These are phyloP conservation scores for Euzetes globulus DNA, from an alignment of 2,888 invertebrate genomes.

Conservation along the genomic window DNA sequence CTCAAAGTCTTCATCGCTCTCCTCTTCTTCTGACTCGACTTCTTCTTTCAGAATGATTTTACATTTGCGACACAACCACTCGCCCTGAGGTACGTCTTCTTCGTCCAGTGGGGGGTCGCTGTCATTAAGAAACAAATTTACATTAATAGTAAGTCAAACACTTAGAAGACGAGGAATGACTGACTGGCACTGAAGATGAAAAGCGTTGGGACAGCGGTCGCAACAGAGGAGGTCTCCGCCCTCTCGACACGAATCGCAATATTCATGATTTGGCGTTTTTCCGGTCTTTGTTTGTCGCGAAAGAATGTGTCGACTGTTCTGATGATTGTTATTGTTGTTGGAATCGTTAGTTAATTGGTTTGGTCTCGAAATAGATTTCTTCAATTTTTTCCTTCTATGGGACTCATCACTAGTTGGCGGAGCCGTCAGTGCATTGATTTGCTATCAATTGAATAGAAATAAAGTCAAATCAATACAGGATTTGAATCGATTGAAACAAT, in stretches of 20 bases:
- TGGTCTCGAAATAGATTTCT: neutral
- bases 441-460: slow-evolving; percentile 52
- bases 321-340: slow-evolving; percentile 6
- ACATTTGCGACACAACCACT: slow-evolving; percentile 86
- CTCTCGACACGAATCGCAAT: slow-evolving; percentile 87
- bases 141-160: neutral
- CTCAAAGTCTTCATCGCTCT: slow-evolving; percentile 10
- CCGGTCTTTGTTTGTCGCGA: slow-evolving; percentile 26
- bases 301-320: slow-evolving; percentile 2
- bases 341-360: neutral
- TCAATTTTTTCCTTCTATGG: neutral
- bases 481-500: neutral
- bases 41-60: slow-evolving; percentile 30
- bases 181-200: slow-evolving; percentile 93
- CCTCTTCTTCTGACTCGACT: neutral
- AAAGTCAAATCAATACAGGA: neutral
- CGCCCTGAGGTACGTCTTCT: slow-evolving; percentile 77
- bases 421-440: slow-evolving; percentile 78
- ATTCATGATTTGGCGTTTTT: slow-evolving; percentile 67
- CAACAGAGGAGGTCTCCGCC: slow-evolving; percentile 92
- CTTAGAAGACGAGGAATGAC: slow-evolving; percentile 39
- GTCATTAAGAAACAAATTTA: slow-evolving; percentile 43
- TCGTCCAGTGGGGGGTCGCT: slow-evolving; percentile 89
- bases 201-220: slow-evolving; percentile 89
- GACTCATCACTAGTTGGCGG: slow-evolving; percentile 70